Percentiles rank a stretch among this genome's conserved stretches.
Evolutionary conservation across 2,797 vertebrate genomes (phyloP).

Genomic region (Cuculus canorus): DNA sequence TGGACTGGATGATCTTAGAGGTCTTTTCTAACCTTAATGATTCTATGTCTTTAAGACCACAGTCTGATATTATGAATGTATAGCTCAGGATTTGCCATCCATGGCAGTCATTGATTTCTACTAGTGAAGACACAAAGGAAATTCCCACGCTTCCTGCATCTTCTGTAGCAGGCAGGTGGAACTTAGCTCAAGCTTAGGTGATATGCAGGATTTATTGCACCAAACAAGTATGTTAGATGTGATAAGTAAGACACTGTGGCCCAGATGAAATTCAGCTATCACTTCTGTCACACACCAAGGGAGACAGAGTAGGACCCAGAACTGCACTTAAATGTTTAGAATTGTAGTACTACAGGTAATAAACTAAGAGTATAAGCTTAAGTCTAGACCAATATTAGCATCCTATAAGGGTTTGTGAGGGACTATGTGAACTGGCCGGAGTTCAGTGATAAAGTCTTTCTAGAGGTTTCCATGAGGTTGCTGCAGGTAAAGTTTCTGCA

Average conservation of each 20-base stretch:
- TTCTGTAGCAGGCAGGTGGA: background rate
- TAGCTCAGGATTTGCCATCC: background rate
- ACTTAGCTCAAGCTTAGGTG: background rate
- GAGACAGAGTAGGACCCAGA: too few relatives aligned
- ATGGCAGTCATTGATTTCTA: background rate
- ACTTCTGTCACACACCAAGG: background rate
- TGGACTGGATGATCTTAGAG: too few relatives aligned
- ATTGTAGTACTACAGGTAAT: too few relatives aligned
- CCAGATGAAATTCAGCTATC: background rate
- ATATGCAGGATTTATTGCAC: background rate
- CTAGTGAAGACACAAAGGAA: background rate
- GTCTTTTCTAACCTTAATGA: too few relatives aligned
- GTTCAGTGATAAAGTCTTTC: too few relatives aligned
- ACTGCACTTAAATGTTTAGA: too few relatives aligned
- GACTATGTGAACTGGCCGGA: too few relatives aligned
- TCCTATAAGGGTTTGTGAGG: too few relatives aligned
- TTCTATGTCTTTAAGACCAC: background rate
- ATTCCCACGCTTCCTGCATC: background rate
- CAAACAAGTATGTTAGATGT: background rate
- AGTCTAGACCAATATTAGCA: too few relatives aligned
- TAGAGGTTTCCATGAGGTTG: too few relatives aligned
- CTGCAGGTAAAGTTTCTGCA: too few relatives aligned
- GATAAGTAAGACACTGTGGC: background rate
- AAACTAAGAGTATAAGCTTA: too few relatives aligned
- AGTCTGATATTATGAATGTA: background rate